Evolutionary conservation across 2,888 invertebrate species (phyloP).

Genomic region (Melanostoma mellinum): DNA sequence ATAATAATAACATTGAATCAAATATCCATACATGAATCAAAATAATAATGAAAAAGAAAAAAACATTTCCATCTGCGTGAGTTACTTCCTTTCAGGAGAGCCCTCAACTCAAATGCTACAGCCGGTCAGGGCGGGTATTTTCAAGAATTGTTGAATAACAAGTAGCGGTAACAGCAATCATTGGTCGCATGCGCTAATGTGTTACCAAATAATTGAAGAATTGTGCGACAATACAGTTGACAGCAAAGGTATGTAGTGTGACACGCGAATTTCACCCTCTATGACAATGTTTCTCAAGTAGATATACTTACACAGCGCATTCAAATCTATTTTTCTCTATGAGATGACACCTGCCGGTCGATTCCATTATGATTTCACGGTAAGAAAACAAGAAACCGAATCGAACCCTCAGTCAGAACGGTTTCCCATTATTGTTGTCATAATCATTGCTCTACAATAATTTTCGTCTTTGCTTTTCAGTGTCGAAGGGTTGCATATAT

Average conservation of each 20-base stretch:
- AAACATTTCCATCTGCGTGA: constrained; percentile 59
- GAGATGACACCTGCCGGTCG: constrained; percentile 55
- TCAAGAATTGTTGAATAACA: constrained; percentile 51
- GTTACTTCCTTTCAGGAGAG: constrained; percentile 52
- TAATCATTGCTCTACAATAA: constrained; percentile 50
- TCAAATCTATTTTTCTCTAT: constrained; percentile 54
- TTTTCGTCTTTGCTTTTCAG: constrained; percentile 39
- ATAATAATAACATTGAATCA: constrained; percentile 68
- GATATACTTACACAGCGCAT: constrained; percentile 13
- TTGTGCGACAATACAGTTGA: constrained; percentile 42
- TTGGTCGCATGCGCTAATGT: constrained; percentile 49
- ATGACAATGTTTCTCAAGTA: constrained; percentile 2
- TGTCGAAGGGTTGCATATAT: constrained; percentile 50
- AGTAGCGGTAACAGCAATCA: constrained; percentile 52
- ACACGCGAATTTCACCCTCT: constrained; percentile 65
- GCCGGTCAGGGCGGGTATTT: constrained; percentile 55
- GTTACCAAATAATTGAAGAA: constrained; percentile 43
- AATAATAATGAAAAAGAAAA: background rate
- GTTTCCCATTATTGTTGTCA: constrained; percentile 41
- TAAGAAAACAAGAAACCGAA: constrained; percentile 28
- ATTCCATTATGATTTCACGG: constrained; percentile 46
- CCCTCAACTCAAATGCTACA: constrained; percentile 10
- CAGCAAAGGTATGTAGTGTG: constrained; percentile 54
- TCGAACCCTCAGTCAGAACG: constrained; percentile 34
- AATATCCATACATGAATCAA: constrained; percentile 41